Evolutionary conservation across 2,888 invertebrate species (phyloP).

Genomic region (Aethes cnicana): DNA sequence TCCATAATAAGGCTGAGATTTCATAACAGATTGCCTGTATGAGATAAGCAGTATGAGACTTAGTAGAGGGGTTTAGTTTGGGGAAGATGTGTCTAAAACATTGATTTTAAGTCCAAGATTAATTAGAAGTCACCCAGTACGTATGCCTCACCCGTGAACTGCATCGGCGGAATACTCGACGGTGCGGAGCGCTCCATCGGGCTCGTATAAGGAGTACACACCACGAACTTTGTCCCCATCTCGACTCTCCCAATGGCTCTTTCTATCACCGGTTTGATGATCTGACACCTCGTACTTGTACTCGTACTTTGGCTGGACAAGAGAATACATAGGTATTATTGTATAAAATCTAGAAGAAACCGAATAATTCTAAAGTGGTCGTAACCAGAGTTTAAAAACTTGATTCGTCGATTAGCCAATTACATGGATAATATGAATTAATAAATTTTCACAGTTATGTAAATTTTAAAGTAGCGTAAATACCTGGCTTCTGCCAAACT

Average conservation of each 20-base stretch:
- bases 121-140: background rate
- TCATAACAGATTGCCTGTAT: no score
- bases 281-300: slow-evolving; percentile 80
- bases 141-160: slow-evolving; percentile 59
- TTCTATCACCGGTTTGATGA: slow-evolving; percentile 77
- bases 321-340: no score
- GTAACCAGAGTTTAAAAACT: background rate
- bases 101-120: background rate
- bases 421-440: no score
- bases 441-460: no score
- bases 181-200: slow-evolving; percentile 75
- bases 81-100: no score
- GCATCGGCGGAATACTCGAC: slow-evolving; percentile 78
- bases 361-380: no score
- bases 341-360: no score
- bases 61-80: no score
- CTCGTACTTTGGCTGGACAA: slow-evolving; percentile 70
- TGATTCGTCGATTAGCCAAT: no score
- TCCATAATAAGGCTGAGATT: no score
- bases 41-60: background rate
- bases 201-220: slow-evolving; percentile 71
- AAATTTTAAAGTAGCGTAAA: no score
- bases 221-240: slow-evolving; percentile 78
- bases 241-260: slow-evolving; percentile 76
- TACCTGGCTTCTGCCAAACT: slow-evolving; percentile 43